These are phyloP conservation scores for Formica selysi DNA, from an alignment of 1,140 invertebrate species.

Conservation along the genomic window DNA sequence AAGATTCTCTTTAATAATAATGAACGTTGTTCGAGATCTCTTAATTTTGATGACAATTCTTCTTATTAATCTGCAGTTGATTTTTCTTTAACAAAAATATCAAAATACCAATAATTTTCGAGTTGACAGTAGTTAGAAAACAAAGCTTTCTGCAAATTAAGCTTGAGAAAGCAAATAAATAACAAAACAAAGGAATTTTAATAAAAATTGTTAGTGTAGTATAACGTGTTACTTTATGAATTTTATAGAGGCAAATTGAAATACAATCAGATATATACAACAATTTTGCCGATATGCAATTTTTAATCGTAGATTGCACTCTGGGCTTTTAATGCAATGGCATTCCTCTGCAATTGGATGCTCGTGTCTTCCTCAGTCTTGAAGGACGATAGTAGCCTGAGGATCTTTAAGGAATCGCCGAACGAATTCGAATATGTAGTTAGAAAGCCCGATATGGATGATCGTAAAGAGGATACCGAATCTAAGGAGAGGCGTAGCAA, in stretches of 20 bases:
- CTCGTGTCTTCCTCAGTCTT: slow-evolving; percentile 71
- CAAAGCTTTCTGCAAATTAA: too few relatives aligned
- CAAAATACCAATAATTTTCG: too few relatives aligned
- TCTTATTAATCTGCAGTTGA: too few relatives aligned
- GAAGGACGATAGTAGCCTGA: slow-evolving; percentile 67
- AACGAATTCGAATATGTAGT: slow-evolving; percentile 79
- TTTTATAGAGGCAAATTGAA: background rate
- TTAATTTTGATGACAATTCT: too few relatives aligned
- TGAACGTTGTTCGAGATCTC: too few relatives aligned
- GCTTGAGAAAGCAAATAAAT: too few relatives aligned
- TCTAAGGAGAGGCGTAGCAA: slow-evolving; percentile 82
- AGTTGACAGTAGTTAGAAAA: too few relatives aligned
- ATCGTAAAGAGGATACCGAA: slow-evolving; percentile 70
- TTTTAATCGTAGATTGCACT: slow-evolving; percentile 72
- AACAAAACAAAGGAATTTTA: too few relatives aligned
- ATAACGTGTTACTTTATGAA: too few relatives aligned
- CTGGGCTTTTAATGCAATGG: slow-evolving; percentile 74
- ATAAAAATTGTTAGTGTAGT: too few relatives aligned
- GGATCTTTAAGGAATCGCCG: slow-evolving; percentile 67
- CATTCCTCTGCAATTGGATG: slow-evolving; percentile 72
- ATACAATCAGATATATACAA: background rate
- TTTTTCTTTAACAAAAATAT: too few relatives aligned
- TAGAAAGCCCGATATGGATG: slow-evolving; percentile 72
- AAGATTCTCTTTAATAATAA: too few relatives aligned
- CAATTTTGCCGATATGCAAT: background rate